These are phyloP conservation scores for Chrysocyon brachyurus DNA, from an alignment of 2,797 vertebrate species.

Conservation along the genomic window DNA sequence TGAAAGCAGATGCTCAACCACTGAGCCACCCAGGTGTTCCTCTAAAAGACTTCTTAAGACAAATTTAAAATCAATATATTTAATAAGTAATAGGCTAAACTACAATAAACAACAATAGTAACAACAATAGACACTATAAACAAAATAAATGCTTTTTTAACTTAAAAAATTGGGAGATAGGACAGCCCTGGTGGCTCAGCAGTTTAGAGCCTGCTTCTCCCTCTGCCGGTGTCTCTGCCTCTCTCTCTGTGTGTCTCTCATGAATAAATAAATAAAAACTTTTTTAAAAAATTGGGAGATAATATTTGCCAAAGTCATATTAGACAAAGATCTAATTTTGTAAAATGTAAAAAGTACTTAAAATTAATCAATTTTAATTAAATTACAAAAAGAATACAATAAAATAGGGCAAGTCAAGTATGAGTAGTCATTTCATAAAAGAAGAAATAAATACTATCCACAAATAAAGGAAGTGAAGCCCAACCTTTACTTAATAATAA, in stretches of 20 bases:
- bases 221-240: too few species aligned
- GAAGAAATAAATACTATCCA: background rate
- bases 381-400: background rate
- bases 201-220: too few species aligned
- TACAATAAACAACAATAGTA: background rate
- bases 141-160: background rate
- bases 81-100: background rate
- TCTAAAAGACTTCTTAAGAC: background rate
- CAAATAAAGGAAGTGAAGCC: background rate
- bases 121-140: background rate
- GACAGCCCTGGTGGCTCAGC: too few species aligned
- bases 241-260: too few species aligned
- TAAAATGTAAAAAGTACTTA: background rate
- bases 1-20: too few species aligned
- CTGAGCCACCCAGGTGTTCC: too few species aligned
- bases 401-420: background rate
- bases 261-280: too few species aligned
- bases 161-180: background rate
- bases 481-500: background rate
- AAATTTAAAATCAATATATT: background rate
- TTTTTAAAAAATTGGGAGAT: background rate
- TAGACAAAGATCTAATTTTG: background rate
- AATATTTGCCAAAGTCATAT: background rate
- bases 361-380: background rate
- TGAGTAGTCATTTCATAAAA: background rate